Base-by-base conservation (phyloP, 2,797 vertebrate genomes). In the Phrynocephalus vlangalii region DNA sequence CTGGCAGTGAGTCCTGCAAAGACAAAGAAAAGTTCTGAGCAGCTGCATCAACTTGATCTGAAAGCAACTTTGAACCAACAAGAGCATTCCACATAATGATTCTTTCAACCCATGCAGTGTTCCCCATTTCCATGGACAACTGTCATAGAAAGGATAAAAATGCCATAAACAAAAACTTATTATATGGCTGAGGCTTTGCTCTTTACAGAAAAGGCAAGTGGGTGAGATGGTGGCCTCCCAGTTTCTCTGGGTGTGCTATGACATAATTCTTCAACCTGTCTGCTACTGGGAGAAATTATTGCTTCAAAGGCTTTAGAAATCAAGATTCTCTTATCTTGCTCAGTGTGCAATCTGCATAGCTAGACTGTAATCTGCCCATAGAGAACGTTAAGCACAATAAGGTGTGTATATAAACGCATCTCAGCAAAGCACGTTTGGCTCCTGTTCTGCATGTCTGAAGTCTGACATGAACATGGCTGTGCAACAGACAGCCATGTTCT, bases 1-100 rank as follows among this genome's bases (percentile, higher is more conserved):
- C 99, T 1, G 99, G 99, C 91, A 99, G 96, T 0, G 98, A 99
- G 92, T 99, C 99, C 99, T 99, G 96, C 60, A 87, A 86, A 67
- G 13, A 89, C 16, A 89, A 79, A 94, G 85, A 83, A 92, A 72
- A 87, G 16, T 80, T 82, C 0, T 83, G 50, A 83, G 89, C 24
- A 84, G 75, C 33, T 70, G 60, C 78, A 75, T 68, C 22, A 38
- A 16, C 15, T 8, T 79, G 50, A 79, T 60, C 33, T 85, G 72
- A 86, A 91, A 56, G 33, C 73, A 90, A 78, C 30, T 44, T 90
- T 82, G 79, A 86, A 20, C 30, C 7, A 22, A 38, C 50, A 26
- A 22, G 82, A 28, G 2, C 1, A 1, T 71, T 50, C 15, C 28
- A 28, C 3, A n/a, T 71, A 79, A 82, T 87, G 52, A n/a, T 30